Base-by-base conservation (phyloP, 2,888 invertebrate genomes). In the Watsonalla cultraria region DNA sequence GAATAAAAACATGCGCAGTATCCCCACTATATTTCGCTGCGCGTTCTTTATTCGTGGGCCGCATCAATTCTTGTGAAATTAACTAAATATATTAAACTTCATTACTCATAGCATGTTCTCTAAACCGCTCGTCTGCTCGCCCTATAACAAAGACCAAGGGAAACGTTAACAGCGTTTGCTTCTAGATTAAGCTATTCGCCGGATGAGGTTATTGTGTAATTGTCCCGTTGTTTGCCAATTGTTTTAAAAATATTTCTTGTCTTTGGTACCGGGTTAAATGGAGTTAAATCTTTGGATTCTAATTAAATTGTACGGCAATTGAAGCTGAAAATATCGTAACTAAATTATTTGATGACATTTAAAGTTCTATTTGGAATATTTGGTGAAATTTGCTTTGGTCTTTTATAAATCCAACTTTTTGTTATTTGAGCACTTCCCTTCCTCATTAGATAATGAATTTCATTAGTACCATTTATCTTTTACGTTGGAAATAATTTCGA, bases 141-240 rank as follows among this genome's bases (percentile, higher is more conserved):
- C 50, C 47, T 47, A 54, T 54, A 55, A 59, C 65, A 62, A 60
- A 61, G 45, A 54, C 56, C 55, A 62, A 65, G 69, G 66, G 70
- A 72, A 71, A 72, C 70, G 75, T 76, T 74, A 76, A 77, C 76
- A 74, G 69, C 74, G 64, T 79, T 75, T 74, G 72, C 72, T 74
- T 71, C 71, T 75, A 80, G 80, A 83, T 84, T 79, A 82, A 82
- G 82, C 79, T 72, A 84, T 85, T 83, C 80, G 76, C 65, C 66
- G 62, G 58, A 65, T 68, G 70, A 67, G 65, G 78, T 79, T 80
- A 82, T 84, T 86, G 80, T 86, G 78, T 84, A 86, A 84, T 86
- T 83, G 85, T 80, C 78, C 80, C 76, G 82, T 85, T 83, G 86
- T 84, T 82, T 69, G 72, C 70, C 73, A 42, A 42, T 42, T 11